phyloP scores from a whole-genome alignment of 2,113 vertebrate species.

The Nycticebus coucang region DNA sequence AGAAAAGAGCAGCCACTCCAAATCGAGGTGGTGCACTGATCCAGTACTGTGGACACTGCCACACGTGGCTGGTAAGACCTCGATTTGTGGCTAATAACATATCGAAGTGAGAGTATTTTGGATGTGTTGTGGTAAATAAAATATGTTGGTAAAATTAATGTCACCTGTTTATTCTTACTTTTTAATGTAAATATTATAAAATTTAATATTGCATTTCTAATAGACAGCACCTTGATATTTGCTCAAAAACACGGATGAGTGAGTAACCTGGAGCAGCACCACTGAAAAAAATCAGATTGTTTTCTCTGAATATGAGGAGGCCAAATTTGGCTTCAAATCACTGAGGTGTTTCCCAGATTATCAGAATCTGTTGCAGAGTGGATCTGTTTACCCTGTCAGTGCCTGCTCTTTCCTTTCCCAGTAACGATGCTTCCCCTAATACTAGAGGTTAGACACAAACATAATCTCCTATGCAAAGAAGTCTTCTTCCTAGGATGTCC shows the following conservation, averaged over 20 bases:
- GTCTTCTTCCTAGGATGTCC: neutral
- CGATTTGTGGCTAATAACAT: neutral
- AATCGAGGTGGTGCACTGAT: neutral
- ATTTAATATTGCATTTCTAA: neutral
- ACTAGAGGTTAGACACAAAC: accelerated
- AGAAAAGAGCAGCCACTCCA: neutral
- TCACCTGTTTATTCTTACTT: neutral
- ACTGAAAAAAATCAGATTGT: neutral
- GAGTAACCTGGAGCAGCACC: neutral
- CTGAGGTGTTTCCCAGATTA: neutral
- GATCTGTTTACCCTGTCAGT: neutral
- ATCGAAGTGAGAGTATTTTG: neutral
- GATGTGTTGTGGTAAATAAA: neutral
- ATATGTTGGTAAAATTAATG: neutral
- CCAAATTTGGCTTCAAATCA: neutral
- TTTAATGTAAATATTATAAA: neutral
- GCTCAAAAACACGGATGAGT: neutral
- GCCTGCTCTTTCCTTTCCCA: neutral
- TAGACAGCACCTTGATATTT: neutral
- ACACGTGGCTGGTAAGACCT: neutral
- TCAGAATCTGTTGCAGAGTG: neutral
- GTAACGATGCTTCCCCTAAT: neutral
- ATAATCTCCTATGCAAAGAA: neutral
- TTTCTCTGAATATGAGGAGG: neutral
- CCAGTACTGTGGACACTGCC: accelerated